Percentiles rank a stretch among this genome's conserved stretches.
Evolutionary conservation across 2,797 vertebrate species (phyloP).

Genomic region (Brachyalestes nurse): DNA sequence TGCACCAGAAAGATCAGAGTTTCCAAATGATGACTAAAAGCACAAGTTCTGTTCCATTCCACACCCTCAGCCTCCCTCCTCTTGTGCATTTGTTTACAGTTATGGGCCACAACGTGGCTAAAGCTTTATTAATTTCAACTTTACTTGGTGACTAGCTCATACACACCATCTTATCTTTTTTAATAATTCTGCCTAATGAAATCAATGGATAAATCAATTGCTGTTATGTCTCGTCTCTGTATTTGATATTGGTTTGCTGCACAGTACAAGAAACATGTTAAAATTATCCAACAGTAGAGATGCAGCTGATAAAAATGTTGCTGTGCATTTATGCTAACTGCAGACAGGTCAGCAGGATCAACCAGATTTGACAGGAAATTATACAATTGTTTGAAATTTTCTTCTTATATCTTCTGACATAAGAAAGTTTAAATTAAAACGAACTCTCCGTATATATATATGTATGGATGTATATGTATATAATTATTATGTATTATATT

Average conservation of each 20-base stretch:
- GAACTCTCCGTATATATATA: no score
- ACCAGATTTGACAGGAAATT: background rate
- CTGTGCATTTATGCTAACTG: no score
- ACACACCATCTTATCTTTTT: no score
- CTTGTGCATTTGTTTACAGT: background rate
- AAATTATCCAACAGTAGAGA: background rate
- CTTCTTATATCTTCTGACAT: no score
- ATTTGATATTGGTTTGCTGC: background rate
- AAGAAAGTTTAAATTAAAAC: no score
- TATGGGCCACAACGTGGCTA: background rate
- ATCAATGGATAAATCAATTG: no score
- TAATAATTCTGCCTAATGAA: no score
- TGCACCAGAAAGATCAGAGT: conserved; percentile 9
- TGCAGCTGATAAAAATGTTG: background rate
- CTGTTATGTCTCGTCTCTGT: no score
- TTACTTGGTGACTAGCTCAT: no score
- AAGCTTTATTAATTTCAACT: background rate
- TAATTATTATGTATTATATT: no score
- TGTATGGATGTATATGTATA: no score
- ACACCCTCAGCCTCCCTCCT: background rate
- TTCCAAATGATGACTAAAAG: conserved; percentile 15
- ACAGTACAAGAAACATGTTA: background rate
- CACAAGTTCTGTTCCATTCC: background rate
- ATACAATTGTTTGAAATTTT: background rate
- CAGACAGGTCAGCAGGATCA: background rate